phyloP scores from a whole-genome alignment of 2,113 vertebrate species.

The Saccopteryx leptura region DNA sequence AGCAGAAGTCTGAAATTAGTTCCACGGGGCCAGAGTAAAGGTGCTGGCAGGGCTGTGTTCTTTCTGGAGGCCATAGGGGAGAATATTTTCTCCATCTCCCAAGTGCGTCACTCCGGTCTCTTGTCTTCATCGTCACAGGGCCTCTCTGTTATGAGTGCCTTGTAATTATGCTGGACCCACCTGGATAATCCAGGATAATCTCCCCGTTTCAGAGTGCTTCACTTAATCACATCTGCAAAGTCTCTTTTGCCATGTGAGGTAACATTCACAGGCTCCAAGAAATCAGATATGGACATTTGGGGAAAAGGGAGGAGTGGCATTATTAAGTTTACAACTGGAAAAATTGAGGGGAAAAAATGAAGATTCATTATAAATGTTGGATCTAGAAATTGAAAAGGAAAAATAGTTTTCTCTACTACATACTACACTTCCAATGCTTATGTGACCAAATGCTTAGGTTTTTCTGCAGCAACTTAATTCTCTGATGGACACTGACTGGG shows the following conservation, averaged over 20 bases:
- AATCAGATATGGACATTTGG: background rate
- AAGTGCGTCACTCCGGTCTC: background rate
- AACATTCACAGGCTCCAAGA: background rate
- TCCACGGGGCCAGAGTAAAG: background rate
- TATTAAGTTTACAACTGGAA: background rate
- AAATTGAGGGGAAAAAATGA: background rate
- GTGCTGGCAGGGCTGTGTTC: background rate
- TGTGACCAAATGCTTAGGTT: background rate
- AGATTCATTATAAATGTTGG: background rate
- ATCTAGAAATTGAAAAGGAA: background rate
- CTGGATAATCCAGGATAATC: background rate
- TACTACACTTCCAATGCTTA: background rate
- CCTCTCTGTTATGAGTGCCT: background rate
- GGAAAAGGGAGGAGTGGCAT: background rate
- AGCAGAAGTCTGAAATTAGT: background rate
- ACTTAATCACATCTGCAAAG: background rate
- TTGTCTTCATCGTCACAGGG: background rate
- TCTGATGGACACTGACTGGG: background rate
- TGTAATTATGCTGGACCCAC: background rate
- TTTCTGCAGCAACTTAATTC: background rate
- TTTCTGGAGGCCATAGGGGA: background rate
- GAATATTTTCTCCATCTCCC: background rate
- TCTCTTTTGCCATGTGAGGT: background rate
- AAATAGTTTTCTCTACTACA: background rate
- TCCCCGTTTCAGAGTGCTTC: background rate